These are phyloP conservation scores for Arenicola marina DNA, from an alignment of 2,888 invertebrate genomes.

Conservation along the genomic window DNA sequence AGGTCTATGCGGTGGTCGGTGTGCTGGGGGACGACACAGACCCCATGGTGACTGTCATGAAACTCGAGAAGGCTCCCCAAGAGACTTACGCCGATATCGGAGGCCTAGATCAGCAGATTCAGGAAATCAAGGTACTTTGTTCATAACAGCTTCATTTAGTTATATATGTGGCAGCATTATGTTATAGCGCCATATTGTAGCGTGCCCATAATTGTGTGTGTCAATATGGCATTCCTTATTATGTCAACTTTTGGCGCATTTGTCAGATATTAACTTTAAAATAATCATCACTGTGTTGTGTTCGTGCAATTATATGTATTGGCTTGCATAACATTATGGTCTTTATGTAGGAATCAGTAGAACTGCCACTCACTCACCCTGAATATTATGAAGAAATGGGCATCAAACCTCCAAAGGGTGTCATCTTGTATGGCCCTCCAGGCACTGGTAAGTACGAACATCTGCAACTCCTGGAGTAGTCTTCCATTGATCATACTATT, in stretches of 20 bases:
- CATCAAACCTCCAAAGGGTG: slow-evolving; percentile 98
- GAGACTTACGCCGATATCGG: slow-evolving; percentile 99
- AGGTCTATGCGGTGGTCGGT: slow-evolving; percentile 98
- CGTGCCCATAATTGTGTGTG: too few relatives aligned
- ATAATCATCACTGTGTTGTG: too few relatives aligned
- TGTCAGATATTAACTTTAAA: too few relatives aligned
- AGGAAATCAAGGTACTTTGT: slow-evolving; percentile 86
- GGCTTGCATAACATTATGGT: too few relatives aligned
- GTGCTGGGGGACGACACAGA: slow-evolving; percentile 98
- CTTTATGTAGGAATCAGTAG: slow-evolving; percentile 92
- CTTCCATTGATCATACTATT: too few relatives aligned
- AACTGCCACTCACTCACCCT: slow-evolving; percentile 96
- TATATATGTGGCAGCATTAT: too few relatives aligned
- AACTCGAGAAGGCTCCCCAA: slow-evolving; percentile 98
- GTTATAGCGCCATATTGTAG: too few relatives aligned
- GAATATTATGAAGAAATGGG: slow-evolving; percentile 99
- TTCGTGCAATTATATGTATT: too few relatives aligned
- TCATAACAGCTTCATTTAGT: too few relatives aligned
- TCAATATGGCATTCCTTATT: too few relatives aligned
- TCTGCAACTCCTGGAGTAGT: too few relatives aligned
- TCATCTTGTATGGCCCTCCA: slow-evolving; percentile 96
- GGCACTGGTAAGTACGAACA: slow-evolving; percentile 97
- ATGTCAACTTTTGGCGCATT: too few relatives aligned
- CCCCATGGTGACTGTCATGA: slow-evolving; percentile 99
- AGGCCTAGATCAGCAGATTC: slow-evolving; percentile 95